These are phyloP conservation scores for Callionymus lyra DNA, from an alignment of 2,113 vertebrate species.

Conservation along the genomic window DNA sequence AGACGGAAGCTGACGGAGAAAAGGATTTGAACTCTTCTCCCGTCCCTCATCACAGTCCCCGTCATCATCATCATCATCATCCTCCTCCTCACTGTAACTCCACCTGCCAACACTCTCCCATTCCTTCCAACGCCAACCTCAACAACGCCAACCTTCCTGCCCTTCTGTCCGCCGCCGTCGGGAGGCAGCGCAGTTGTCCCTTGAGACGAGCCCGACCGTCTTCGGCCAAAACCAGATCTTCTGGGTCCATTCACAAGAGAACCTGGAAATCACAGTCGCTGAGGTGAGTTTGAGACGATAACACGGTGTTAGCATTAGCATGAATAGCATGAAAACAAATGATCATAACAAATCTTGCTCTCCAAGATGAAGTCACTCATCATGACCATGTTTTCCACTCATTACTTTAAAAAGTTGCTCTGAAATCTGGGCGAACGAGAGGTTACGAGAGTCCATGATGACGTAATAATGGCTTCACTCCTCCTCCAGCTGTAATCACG, in stretches of 20 bases:
- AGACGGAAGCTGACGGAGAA: slow-evolving; percentile 14
- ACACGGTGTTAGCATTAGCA: too few species aligned
- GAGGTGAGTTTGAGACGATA: slow-evolving; percentile 65
- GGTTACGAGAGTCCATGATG: too few species aligned
- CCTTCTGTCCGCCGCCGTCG: slow-evolving; percentile 72
- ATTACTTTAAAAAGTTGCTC: too few species aligned
- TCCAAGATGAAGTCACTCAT: too few species aligned
- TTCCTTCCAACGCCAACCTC: slow-evolving; percentile 91
- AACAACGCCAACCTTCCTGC: slow-evolving; percentile 93
- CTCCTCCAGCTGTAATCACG: too few species aligned
- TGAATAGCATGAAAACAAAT: too few species aligned
- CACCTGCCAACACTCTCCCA: slow-evolving; percentile 74
- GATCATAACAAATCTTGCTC: too few species aligned
- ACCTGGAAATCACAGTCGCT: slow-evolving; percentile 72
- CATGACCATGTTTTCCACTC: too few species aligned
- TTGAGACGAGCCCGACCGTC: slow-evolving; percentile 49
- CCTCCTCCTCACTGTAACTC: slow-evolving; percentile 66
- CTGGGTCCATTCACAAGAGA: slow-evolving; percentile 32
- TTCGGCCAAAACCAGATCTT: slow-evolving; percentile 61
- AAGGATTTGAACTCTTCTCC: slow-evolving; percentile 58
- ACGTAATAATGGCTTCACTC: too few species aligned
- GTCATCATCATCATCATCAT: slow-evolving; percentile 62
- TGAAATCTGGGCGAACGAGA: too few species aligned
- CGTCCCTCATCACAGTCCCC: slow-evolving; percentile 76
- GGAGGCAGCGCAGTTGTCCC: slow-evolving; percentile 61